phyloP scores from a whole-genome alignment of 2,113 vertebrate genomes.

The Burhinus bistriatus region DNA sequence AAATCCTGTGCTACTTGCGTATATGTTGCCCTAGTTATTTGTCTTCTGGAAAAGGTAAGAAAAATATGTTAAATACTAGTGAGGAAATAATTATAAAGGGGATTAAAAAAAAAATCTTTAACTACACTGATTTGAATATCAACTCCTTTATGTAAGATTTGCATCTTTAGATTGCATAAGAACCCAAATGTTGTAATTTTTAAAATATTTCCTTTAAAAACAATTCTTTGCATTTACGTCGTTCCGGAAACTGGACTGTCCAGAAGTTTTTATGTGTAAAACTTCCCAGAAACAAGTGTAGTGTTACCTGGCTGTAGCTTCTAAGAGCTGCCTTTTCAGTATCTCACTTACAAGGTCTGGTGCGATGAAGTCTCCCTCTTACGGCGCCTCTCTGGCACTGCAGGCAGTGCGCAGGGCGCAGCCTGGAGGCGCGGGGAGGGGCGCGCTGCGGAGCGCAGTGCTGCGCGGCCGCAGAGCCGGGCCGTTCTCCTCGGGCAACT shows the following conservation, averaged over 20 bases:
- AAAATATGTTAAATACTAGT: background rate
- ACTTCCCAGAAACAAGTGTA: background rate
- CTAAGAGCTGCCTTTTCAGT: background rate
- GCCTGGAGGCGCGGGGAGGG: no score
- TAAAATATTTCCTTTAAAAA: background rate
- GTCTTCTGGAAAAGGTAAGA: background rate
- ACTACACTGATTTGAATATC: background rate
- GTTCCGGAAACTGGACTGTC: background rate
- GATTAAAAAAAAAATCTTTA: background rate
- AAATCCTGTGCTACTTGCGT: background rate
- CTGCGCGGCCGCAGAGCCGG: no score
- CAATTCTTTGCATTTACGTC: no score
- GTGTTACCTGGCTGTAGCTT: background rate
- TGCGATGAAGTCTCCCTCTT: background rate
- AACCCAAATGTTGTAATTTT: background rate
- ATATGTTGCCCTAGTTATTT: background rate
- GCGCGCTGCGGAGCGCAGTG: no score
- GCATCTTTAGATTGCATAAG: background rate
- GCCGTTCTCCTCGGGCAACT: no score
- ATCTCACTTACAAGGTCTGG: background rate
- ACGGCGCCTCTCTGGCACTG: background rate
- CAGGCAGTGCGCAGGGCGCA: background rate
- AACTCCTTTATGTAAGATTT: background rate
- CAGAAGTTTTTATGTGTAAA: background rate
- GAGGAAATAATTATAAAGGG: background rate